phyloP scores from a whole-genome alignment of 2,113 vertebrate species.

The Charadrius vociferus region DNA sequence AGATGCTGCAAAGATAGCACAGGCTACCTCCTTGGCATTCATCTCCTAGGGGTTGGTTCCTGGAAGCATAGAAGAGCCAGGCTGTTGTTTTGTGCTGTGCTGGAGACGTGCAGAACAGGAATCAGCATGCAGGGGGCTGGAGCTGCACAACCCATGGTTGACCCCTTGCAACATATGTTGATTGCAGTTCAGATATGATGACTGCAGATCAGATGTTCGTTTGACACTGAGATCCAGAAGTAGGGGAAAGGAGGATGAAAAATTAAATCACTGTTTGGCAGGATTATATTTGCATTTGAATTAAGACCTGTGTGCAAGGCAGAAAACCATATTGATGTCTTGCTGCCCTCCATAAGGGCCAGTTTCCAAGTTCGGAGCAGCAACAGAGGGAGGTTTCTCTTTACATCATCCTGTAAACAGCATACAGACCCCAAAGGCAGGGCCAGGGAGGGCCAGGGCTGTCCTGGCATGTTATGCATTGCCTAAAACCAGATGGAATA shows the following conservation, averaged over 20 bases:
- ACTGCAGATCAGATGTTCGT: background rate
- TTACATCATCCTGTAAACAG: background rate
- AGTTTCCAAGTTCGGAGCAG: background rate
- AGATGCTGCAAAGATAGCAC: background rate
- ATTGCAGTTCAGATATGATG: background rate
- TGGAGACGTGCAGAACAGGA: background rate
- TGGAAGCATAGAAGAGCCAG: background rate
- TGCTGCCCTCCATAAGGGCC: background rate
- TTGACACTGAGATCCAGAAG: background rate
- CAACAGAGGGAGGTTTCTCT: conserved; percentile 23
- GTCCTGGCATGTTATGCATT: background rate
- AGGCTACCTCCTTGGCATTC: background rate
- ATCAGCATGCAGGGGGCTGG: background rate
- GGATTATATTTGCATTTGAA: background rate
- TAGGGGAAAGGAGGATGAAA: background rate
- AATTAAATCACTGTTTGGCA: background rate
- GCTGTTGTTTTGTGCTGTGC: background rate
- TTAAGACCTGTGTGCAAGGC: background rate
- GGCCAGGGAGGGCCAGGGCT: background rate
- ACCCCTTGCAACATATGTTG: conserved; percentile 34
- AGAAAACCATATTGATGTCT: background rate
- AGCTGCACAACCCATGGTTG: conserved; percentile 15
- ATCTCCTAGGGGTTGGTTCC: background rate
- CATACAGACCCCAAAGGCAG: background rate
- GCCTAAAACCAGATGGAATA: conserved; percentile 34